A percentile compares a stretch with the other conserved stretches of the same genome.
Evolutionary conservation across 2,113 vertebrate genomes (phyloP).

Genomic region (Cryptoleucopteryx plumbea): DNA sequence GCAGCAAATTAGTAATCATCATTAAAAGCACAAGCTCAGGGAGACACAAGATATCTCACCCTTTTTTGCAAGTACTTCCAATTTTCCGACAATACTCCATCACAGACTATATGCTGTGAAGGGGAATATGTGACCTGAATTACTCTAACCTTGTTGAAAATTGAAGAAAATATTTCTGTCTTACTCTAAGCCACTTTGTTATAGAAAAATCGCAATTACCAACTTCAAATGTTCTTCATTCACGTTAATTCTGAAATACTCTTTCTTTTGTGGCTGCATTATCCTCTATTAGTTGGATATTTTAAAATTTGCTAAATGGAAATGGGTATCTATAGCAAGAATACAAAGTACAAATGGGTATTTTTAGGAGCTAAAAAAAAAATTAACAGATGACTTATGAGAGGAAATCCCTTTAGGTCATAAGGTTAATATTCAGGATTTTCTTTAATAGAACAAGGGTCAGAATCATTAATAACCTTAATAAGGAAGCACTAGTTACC

Average conservation of each 20-base stretch:
- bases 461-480: constrained; percentile 35
- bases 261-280: background rate
- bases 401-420: background rate
- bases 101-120: background rate
- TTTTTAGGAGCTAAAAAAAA: background rate
- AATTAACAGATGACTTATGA: background rate
- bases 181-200: background rate
- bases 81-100: background rate
- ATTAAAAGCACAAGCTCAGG: background rate
- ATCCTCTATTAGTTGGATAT: background rate
- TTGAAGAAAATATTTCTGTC: background rate
- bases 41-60: background rate
- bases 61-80: background rate
- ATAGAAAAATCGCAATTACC: background rate
- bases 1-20: background rate
- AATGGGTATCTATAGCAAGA: background rate
- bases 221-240: background rate
- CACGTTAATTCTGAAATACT: background rate
- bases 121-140: background rate
- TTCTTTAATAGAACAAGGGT: background rate
- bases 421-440: constrained; percentile 32
- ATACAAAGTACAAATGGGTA: background rate
- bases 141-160: background rate
- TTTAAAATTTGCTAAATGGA: background rate
- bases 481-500: background rate